These are phyloP conservation scores for Oscheius sp. DNA, from an alignment of 2,888 invertebrate species.

Conservation along the genomic window DNA sequence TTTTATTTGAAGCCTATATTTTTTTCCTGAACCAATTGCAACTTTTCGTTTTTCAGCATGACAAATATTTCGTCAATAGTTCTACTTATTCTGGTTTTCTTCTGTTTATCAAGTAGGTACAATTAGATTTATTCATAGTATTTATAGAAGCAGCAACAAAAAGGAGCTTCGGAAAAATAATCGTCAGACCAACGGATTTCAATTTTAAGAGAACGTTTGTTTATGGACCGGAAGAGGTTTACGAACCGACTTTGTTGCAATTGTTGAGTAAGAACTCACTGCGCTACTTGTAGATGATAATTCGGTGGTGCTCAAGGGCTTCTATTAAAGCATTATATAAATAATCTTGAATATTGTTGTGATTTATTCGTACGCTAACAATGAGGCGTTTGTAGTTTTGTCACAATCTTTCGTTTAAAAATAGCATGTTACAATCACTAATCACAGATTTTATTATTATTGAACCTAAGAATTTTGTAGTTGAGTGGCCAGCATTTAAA, in stretches of 20 bases:
- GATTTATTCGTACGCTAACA: too few relatives aligned
- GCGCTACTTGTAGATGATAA: slow-evolving; percentile 14
- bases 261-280: slow-evolving; percentile 9
- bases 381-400: too few relatives aligned
- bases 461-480: too few relatives aligned
- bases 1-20: too few relatives aligned
- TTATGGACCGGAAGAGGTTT: slow-evolving; percentile 15
- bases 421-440: too few relatives aligned
- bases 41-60: background rate
- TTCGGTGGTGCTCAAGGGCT: too few relatives aligned
- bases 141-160: slow-evolving; percentile 1
- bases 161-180: slow-evolving; percentile 20
- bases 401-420: too few relatives aligned
- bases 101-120: background rate
- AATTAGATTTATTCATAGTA: background rate
- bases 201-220: slow-evolving; percentile 2
- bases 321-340: too few relatives aligned
- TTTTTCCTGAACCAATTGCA: background rate
- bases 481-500: too few relatives aligned
- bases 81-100: background rate
- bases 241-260: slow-evolving; percentile 1
- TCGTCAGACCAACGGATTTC: slow-evolving; percentile 20
- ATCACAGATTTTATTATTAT: too few relatives aligned
- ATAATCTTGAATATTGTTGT: too few relatives aligned
- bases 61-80: background rate